These are phyloP conservation scores for Bettongia penicillata DNA, from an alignment of 2,113 vertebrate species.

Conservation along the genomic window DNA sequence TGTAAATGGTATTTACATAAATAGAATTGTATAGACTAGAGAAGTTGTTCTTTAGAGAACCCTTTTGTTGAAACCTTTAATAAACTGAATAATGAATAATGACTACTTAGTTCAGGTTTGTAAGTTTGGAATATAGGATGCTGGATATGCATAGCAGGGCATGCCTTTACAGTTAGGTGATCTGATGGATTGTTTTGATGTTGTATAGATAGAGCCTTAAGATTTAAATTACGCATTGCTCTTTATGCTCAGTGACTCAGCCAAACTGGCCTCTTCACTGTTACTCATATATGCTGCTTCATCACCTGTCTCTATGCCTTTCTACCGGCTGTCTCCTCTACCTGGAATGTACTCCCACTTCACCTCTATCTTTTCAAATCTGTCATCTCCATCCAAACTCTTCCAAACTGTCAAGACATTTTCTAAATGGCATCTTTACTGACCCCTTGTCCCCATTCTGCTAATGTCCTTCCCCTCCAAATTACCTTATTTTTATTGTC, in stretches of 20 bases:
- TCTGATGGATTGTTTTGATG: background rate
- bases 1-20: background rate
- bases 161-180: background rate
- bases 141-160: background rate
- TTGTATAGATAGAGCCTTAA: background rate
- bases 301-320: background rate
- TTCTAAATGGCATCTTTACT: background rate
- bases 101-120: background rate
- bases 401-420: background rate
- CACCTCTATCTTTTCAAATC: background rate
- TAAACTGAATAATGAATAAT: background rate
- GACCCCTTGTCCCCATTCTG: background rate
- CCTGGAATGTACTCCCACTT: background rate
- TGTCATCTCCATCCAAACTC: background rate
- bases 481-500: background rate
- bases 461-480: background rate
- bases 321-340: background rate
- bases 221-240: background rate
- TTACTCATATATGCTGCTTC: background rate
- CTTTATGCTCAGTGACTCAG: background rate
- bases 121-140: background rate
- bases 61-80: background rate
- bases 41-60: background rate
- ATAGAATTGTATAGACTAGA: background rate
- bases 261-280: background rate